Base-by-base conservation (phyloP, 2,797 vertebrate genomes). In the Chrysolophus pictus region DNA sequence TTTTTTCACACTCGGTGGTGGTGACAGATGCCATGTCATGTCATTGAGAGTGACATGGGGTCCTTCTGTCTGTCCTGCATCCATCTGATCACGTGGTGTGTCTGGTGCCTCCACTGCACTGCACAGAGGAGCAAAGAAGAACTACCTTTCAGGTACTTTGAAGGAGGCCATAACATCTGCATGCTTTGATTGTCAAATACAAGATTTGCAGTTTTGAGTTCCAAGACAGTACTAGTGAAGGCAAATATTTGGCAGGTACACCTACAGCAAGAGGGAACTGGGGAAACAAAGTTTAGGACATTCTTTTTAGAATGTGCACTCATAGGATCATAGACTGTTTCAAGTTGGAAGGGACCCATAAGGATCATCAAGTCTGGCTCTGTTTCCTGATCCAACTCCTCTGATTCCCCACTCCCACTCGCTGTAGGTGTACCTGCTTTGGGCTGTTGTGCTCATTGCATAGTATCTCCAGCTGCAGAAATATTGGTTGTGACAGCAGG, bases 401-500 rank as follows among this genome's bases (percentile, higher is more conserved):
- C 29, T 63, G 26, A 19, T 63, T 89, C 10, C 26, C 7, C 4
- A 4, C n/a, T 65, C 18, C 31, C 14, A 53, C 39, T n/a, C 33
- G 13, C 62, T 37, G 39, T 6, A 24, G 24, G 3, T 39, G 35
- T 39, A 26, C 39, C 75, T 91, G 49, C 55, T 77, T 24, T 65
- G 81, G 78, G 62, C 41, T 74, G 60, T 62, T 62, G 8, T 0
- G 1, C 37, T 83, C 22, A 23, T 73, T 92, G 91, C 39, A 41
- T 69, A 85, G 59, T 44, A 78, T 95, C 78, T 87, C 31, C 60
- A 70, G n/a, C 51, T 81, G 63, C 72, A 91, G 91, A 72, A 89
- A 62, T 70, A 93, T 76, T 63, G 85, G 15, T 47, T 88, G 70
- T 95, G 93, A 94, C 93, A 96, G 93, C n/a, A 51, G 67, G 85